A percentile compares a stretch with the other conserved stretches of the same genome.
Conservation (phyloP, 1,140 invertebrate species). For the Sinella curviseta region DNA sequence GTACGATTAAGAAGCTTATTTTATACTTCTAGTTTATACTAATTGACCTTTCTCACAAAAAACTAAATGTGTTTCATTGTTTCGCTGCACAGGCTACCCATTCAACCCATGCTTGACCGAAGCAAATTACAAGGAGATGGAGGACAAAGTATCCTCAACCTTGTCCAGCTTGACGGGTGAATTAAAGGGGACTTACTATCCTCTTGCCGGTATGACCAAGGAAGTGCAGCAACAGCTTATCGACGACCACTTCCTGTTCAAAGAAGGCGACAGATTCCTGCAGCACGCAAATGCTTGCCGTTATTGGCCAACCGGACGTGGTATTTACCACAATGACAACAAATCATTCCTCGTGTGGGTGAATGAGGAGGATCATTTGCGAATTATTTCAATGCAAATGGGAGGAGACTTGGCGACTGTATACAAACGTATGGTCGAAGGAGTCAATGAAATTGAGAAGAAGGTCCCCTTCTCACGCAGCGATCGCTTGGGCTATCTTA, state of each 20-base stretch:
- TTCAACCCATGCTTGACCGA: constrained; percentile 90
- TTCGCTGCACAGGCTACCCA: constrained; percentile 71
- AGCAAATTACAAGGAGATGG: constrained; percentile 67
- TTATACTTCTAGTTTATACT: background rate
- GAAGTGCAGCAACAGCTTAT: constrained; percentile 91
- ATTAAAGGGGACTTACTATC: constrained; percentile 73
- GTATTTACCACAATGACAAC: constrained; percentile 94
- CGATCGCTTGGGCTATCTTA: constrained; percentile 92
- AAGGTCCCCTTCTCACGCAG: constrained; percentile 87
- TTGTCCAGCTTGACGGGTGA: constrained; percentile 9
- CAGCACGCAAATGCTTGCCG: constrained; percentile 53
- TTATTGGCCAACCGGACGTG: constrained; percentile 21
- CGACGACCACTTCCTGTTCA: constrained; percentile 97
- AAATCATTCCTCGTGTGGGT: constrained; percentile 98
- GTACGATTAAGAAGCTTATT: background rate
- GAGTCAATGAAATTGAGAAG: constrained; percentile 88
- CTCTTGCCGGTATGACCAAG: constrained; percentile 92
- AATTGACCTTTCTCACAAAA: too few relatives aligned
- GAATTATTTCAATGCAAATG: constrained; percentile 97
- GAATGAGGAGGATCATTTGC: constrained; percentile 96
- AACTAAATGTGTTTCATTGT: background rate
- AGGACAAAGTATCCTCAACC: constrained; percentile 65
- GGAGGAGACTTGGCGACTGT: constrained; percentile 85
- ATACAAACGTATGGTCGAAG: constrained; percentile 60
- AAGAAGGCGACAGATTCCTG: constrained; percentile 85